A percentile compares a stretch with the other conserved stretches of the same genome.
These are phyloP conservation scores for Rhabdornis inornatus DNA, from an alignment of 2,113 vertebrate species.

Conservation along the genomic window DNA sequence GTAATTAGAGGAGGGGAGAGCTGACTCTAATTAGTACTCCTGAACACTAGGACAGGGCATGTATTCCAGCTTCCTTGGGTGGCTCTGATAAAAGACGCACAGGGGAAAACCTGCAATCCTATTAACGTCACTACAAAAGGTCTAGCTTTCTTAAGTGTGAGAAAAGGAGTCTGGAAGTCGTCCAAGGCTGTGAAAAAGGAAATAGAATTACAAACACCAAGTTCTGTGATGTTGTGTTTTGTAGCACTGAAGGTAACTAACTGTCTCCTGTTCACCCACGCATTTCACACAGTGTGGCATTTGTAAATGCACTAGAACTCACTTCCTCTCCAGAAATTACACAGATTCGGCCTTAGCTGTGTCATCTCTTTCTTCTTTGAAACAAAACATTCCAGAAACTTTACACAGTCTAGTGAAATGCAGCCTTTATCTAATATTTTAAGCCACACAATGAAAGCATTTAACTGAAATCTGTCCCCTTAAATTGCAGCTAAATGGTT, in stretches of 20 bases:
- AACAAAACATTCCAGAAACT: not conserved
- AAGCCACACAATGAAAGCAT: not conserved
- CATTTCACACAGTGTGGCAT: not conserved
- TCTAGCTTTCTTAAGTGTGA: not conserved
- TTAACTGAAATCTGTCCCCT: not conserved
- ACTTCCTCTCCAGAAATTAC: not conserved
- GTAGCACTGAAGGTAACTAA: not conserved
- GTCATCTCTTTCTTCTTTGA: not conserved
- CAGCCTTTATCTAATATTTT: not conserved
- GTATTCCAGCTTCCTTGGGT: not conserved
- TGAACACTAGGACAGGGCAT: not conserved
- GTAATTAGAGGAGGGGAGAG: not conserved
- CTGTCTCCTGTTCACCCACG: not conserved
- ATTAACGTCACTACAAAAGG: not conserved
- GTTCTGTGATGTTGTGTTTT: not conserved
- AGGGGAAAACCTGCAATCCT: not conserved
- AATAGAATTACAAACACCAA: not conserved
- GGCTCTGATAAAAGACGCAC: not conserved
- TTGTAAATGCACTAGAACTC: not conserved
- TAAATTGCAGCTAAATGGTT: not conserved
- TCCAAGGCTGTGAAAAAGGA: not conserved
- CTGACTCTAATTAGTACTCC: not conserved
- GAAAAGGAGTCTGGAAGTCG: not conserved
- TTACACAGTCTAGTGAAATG: not conserved
- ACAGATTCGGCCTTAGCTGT: not conserved